Evolutionary conservation across 2,113 vertebrate genomes (phyloP).

Genomic region (Pagrus major): DNA sequence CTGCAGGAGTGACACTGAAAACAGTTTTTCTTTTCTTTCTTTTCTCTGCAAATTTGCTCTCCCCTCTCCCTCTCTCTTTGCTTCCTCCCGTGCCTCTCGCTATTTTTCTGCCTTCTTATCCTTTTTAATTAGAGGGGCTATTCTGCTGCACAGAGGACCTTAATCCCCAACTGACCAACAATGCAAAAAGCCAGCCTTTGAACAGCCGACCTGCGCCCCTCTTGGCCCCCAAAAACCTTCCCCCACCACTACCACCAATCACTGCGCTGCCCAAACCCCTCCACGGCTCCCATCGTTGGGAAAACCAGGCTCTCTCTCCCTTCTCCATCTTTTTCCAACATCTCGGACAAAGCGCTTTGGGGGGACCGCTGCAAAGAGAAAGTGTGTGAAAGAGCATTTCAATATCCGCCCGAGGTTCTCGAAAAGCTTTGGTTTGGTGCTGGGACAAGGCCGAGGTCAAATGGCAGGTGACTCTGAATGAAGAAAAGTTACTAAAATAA

Average conservation of each 20-base stretch:
- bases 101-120: constrained; percentile 85
- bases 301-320: constrained; percentile 38
- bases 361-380: constrained; percentile 41
- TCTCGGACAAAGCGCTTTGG: constrained; percentile 57
- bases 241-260: constrained; percentile 53
- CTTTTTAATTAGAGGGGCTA: constrained; percentile 88
- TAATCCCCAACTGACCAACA: constrained; percentile 87
- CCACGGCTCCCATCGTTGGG: constrained; percentile 59
- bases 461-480: constrained; percentile 50
- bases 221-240: constrained; percentile 25
- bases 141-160: constrained; percentile 81
- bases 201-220: constrained; percentile 82
- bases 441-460: constrained; percentile 57
- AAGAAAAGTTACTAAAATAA: constrained; percentile 49
- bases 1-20: constrained; percentile 82
- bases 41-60: constrained; percentile 81
- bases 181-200: constrained; percentile 86
- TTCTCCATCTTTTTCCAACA: constrained; percentile 51
- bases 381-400: constrained; percentile 59
- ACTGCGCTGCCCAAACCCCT: constrained; percentile 55
- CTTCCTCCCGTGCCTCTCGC: constrained; percentile 82
- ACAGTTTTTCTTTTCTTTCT: constrained; percentile 84
- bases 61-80: constrained; percentile 76
- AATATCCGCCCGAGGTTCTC: constrained; percentile 54
- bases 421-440: constrained; percentile 22